Conservation (phyloP, 1,140 invertebrate species). For the Drosophila burlai region DNA sequence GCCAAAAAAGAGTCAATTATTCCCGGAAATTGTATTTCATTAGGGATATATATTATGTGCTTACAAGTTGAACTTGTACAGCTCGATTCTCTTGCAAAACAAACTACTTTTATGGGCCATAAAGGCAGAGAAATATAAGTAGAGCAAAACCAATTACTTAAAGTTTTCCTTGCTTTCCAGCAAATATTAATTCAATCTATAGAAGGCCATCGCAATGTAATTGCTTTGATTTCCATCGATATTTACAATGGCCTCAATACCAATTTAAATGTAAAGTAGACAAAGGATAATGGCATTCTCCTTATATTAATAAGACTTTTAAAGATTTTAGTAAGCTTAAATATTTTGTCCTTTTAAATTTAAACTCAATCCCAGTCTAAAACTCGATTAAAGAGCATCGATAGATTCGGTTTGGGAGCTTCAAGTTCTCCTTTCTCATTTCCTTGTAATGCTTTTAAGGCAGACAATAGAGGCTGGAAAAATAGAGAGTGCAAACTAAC, state of each 20-base stretch:
- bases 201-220: neutral
- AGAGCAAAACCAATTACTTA: slow-evolving; percentile 13
- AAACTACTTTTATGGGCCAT: slow-evolving; percentile 12
- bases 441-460: slow-evolving; percentile 55
- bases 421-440: neutral
- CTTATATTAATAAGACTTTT: no score
- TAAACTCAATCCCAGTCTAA: neutral
- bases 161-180: slow-evolving; percentile 2
- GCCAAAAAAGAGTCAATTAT: slow-evolving; percentile 5
- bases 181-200: slow-evolving; percentile 13
- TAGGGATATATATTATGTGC: neutral
- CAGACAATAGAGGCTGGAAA: slow-evolving; percentile 38
- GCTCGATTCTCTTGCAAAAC: neutral
- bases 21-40: slow-evolving; percentile 10
- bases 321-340: neutral
- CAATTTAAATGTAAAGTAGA: slow-evolving; percentile 12
- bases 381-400: slow-evolving; percentile 2
- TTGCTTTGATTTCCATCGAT: neutral
- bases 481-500: slow-evolving; percentile 55
- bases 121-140: slow-evolving; percentile 2
- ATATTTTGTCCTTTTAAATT: neutral
- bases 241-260: neutral
- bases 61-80: slow-evolving; percentile 5
- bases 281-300: neutral
- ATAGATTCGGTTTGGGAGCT: neutral